phyloP scores from a whole-genome alignment of 2,797 vertebrate species.

The Gastrophryne carolinensis region DNA sequence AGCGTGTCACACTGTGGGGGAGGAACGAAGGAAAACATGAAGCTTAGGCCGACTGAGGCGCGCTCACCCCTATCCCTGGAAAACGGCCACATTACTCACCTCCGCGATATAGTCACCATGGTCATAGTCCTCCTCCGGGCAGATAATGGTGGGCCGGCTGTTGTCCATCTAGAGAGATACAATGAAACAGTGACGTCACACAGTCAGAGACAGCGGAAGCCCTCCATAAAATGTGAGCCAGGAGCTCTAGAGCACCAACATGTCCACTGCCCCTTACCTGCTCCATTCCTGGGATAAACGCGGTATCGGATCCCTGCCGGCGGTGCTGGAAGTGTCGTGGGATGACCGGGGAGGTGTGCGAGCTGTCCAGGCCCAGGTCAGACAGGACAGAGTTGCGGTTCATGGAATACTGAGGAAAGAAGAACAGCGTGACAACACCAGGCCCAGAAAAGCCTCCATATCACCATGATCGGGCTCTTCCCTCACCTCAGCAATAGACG shows the following conservation, averaged over 20 bases:
- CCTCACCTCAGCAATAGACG: slow-evolving; percentile 65
- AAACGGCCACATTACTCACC: slow-evolving; percentile 69
- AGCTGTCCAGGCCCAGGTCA: slow-evolving; percentile 75
- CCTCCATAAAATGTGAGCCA: too few relatives aligned
- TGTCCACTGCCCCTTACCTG: slow-evolving; percentile 66
- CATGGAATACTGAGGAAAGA: slow-evolving; percentile 67
- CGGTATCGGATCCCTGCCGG: slow-evolving; percentile 72
- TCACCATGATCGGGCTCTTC: not conserved
- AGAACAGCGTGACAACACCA: not conserved
- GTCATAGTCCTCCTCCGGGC: slow-evolving; percentile 88
- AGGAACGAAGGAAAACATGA: not conserved
- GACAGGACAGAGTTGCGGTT: slow-evolving; percentile 66
- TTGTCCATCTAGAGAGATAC: slow-evolving; percentile 60
- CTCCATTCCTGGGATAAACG: slow-evolving; percentile 55
- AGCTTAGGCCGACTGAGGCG: too few relatives aligned
- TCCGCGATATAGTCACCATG: slow-evolving; percentile 81
- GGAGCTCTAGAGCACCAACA: too few relatives aligned
- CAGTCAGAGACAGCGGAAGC: too few relatives aligned
- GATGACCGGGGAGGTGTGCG: slow-evolving; percentile 81
- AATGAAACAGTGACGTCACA: too few relatives aligned
- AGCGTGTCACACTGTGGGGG: slow-evolving; percentile 72
- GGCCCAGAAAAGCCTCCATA: not conserved
- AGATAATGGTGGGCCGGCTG: slow-evolving; percentile 76
- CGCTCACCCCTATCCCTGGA: too few relatives aligned
- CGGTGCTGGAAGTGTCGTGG: slow-evolving; percentile 68